A percentile compares a stretch with the other conserved stretches of the same genome.
Evolutionary conservation across 2,888 invertebrate species (phyloP).

Genomic region (Hoplodrina blanda): DNA sequence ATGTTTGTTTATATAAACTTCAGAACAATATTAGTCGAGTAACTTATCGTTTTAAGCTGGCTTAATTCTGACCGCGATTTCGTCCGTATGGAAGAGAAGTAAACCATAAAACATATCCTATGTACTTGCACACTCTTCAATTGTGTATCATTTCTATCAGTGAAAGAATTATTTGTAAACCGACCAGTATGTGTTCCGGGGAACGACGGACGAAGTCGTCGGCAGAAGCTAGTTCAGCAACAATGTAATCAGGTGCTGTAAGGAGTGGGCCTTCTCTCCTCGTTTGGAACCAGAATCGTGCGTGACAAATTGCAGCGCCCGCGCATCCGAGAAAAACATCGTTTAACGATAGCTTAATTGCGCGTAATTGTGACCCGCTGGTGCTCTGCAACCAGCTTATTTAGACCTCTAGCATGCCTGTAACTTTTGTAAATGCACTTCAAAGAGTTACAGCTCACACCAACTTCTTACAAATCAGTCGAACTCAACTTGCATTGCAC

Average conservation of each 20-base stretch:
- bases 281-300: constrained; percentile 49
- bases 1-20: too few relatives aligned
- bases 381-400: constrained; percentile 35
- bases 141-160: too few relatives aligned
- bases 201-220: too few relatives aligned
- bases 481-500: not conserved
- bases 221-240: not conserved
- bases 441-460: too few relatives aligned
- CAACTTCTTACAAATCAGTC: not conserved
- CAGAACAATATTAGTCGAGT: too few relatives aligned
- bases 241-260: not conserved
- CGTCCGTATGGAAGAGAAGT: too few relatives aligned
- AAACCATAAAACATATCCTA: too few relatives aligned
- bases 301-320: constrained; percentile 79
- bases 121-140: too few relatives aligned
- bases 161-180: too few relatives aligned
- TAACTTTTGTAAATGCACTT: not conserved
- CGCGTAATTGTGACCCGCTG: constrained; percentile 72
- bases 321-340: constrained; percentile 67
- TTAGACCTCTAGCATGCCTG: constrained; percentile 13
- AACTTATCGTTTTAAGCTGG: too few relatives aligned
- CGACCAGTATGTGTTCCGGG: too few relatives aligned
- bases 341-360: constrained; percentile 81
- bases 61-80: too few relatives aligned
- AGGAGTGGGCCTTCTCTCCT: constrained; percentile 30